phyloP scores from a whole-genome alignment of 2,797 vertebrate genomes.

The Hylomyscus alleni region DNA sequence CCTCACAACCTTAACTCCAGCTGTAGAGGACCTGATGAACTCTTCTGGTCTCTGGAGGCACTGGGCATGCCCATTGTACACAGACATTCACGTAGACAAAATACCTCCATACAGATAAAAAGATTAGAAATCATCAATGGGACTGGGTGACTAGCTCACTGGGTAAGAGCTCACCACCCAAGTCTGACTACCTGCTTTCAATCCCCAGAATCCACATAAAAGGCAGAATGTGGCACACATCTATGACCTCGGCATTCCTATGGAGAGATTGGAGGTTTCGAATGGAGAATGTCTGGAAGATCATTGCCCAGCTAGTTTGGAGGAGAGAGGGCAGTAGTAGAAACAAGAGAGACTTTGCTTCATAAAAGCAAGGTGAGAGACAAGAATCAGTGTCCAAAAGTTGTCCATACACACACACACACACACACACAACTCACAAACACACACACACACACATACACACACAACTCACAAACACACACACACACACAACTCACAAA shows the following conservation, averaged over 20 bases:
- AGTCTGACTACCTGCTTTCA: neutral
- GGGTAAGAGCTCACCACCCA: neutral
- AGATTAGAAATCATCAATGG: neutral
- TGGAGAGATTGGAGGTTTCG: neutral
- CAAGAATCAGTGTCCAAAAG: neutral
- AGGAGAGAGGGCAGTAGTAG: no score
- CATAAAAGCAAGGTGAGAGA: neutral
- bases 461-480: neutral
- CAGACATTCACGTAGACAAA: neutral
- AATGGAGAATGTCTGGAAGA: neutral
- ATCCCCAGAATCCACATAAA: neutral
- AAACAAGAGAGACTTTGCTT: neutral
- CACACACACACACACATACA: neutral
- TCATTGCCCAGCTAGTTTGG: neutral
- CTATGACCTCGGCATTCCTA: neutral
- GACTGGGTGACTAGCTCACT: fast-evolving
- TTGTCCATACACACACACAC: neutral
- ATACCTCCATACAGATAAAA: neutral
- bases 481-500: neutral
- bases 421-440: neutral
- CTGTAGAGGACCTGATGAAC: neutral
- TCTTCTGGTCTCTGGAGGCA: neutral
- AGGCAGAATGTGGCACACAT: neutral
- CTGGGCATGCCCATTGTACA: no score
- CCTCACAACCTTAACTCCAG: neutral